Percentiles rank a stretch among this genome's conserved stretches.
These are phyloP conservation scores for Tursiops truncatus DNA, from an alignment of 2,113 vertebrate genomes.

Conservation along the genomic window DNA sequence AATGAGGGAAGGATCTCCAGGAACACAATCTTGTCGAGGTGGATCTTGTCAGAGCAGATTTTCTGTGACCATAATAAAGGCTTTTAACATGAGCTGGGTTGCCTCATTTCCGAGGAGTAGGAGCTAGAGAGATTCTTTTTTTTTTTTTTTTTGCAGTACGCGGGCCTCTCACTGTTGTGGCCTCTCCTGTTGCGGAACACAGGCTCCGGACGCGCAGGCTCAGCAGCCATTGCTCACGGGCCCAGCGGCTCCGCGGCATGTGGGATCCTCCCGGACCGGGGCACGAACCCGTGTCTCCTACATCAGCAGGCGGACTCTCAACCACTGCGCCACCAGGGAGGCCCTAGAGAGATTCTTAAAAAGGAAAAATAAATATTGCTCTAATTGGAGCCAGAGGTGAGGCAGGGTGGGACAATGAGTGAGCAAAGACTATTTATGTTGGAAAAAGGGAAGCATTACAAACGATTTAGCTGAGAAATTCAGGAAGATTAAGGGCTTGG, in stretches of 20 bases:
- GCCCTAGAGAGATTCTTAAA: background rate
- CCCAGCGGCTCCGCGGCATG: too few relatives aligned
- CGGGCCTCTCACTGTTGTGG: too few relatives aligned
- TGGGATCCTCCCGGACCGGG: too few relatives aligned
- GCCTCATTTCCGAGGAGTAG: slow-evolving; percentile 70
- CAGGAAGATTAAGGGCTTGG: slow-evolving; percentile 69
- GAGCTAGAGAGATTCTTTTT: slow-evolving; percentile 47
- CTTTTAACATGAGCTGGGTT: slow-evolving; percentile 73
- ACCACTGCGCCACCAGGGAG: too few relatives aligned
- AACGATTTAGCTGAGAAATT: slow-evolving; percentile 55
- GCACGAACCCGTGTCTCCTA: too few relatives aligned
- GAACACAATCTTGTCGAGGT: slow-evolving; percentile 72
- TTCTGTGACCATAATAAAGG: slow-evolving; percentile 75
- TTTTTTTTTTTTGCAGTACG: too few relatives aligned
- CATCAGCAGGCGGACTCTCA: too few relatives aligned
- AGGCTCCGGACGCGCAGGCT: too few relatives aligned
- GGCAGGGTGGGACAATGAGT: slow-evolving; percentile 66
- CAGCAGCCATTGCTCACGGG: too few relatives aligned
- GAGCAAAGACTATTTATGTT: slow-evolving; percentile 71
- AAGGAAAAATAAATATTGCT: slow-evolving; percentile 77
- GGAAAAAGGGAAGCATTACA: slow-evolving; percentile 65
- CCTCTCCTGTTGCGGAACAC: too few relatives aligned
- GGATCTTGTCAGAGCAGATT: slow-evolving; percentile 77
- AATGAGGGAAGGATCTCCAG: slow-evolving; percentile 70
- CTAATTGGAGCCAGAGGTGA: slow-evolving; percentile 80